Base-by-base conservation (phyloP, 30 jellyfish, hydroid and myxozoan genomes). In the Sanderia malayensis region DNA sequence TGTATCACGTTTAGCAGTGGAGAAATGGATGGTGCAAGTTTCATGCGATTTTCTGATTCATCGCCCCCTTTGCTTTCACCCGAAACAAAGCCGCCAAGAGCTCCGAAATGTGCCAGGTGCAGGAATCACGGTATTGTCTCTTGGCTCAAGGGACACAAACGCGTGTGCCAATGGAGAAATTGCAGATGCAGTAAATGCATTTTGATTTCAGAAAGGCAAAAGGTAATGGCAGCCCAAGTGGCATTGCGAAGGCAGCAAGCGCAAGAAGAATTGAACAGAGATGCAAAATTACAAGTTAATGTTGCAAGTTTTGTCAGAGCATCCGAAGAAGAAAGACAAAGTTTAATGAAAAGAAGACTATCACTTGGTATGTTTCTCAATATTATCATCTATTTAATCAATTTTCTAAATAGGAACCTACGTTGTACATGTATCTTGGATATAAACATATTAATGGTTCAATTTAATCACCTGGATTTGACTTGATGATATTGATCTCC, bases 11-110 rank as follows among this genome's bases (percentile, higher is more conserved):
- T n/a, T n/a, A 37, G 52, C 6, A 37, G 52, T 37, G 6, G 10
- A 37, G 52, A 4, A 4, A 80, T 80, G 92, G 92, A 80, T 27
- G 92, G 92, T 17, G 80, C 92, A 29, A 80, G 84, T 46, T 80
- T 80, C 46, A 68, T 80, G 84, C 92, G 47, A 18, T 70, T 69
- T 31, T 73, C 92, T 22, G 92, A 83, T 55, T 83, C 95, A 0
- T 84, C 95, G 20, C 95, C 95, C 1, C 30, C 84, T 15, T 21
- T 86, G 74, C 60, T 86, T 44, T 86, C 96, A 20, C 96, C 96
- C 44, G 96, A 86, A 46, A 86, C 96, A 31, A 86, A 86, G 70
- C 96, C 96, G 2, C 96, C 96, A 2, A 85, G 96, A 31, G 93
- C 95, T 17, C 95, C 95, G 44, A 85, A 85, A 58, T 85, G 95